A percentile compares a stretch with the other conserved stretches of the same genome.
These are phyloP conservation scores for Cyprinodon variegatus DNA, from an alignment of 2,113 vertebrate genomes.

Conservation along the genomic window DNA sequence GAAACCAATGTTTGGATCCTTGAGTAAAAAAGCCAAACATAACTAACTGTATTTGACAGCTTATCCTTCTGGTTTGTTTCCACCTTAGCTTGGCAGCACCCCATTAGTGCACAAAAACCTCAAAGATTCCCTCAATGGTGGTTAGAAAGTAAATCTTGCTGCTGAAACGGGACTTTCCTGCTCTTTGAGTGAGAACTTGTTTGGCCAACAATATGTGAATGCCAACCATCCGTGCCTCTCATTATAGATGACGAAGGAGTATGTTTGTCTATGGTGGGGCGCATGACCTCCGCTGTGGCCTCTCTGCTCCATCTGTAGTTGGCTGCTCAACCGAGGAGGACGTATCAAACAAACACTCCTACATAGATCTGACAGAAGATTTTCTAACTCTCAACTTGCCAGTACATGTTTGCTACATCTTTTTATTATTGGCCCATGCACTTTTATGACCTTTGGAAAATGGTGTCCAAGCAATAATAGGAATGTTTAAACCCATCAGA, in stretches of 20 bases:
- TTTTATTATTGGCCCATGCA: constrained; percentile 9
- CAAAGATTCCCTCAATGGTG: constrained; percentile 20
- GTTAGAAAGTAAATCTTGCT: constrained; percentile 32
- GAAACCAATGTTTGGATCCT: constrained; percentile 19
- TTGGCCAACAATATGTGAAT: constrained; percentile 57
- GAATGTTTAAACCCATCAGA: neutral
- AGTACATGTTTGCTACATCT: constrained; percentile 42
- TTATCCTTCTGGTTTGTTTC: constrained; percentile 45
- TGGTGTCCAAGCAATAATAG: constrained; percentile 9
- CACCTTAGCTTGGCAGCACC: constrained; percentile 22
- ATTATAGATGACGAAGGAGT: constrained; percentile 59
- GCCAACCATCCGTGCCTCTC: constrained; percentile 47
- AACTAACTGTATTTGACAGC: constrained; percentile 42
- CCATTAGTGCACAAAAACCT: constrained; percentile 37
- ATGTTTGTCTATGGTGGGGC: constrained; percentile 72
- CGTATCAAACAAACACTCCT: constrained; percentile 71
- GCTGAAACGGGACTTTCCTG: constrained; percentile 46
- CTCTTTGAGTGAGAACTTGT: constrained; percentile 39
- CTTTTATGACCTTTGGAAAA: constrained; percentile 34
- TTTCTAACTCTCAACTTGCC: constrained; percentile 55
- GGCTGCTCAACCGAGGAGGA: constrained; percentile 61
- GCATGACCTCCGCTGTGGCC: constrained; percentile 56
- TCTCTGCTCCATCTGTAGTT: constrained; percentile 45
- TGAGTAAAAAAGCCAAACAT: constrained; percentile 29
- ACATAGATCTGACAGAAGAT: constrained; percentile 42